phyloP scores from a whole-genome alignment of 2,888 invertebrate genomes.

The Lithophane ornitopus region DNA sequence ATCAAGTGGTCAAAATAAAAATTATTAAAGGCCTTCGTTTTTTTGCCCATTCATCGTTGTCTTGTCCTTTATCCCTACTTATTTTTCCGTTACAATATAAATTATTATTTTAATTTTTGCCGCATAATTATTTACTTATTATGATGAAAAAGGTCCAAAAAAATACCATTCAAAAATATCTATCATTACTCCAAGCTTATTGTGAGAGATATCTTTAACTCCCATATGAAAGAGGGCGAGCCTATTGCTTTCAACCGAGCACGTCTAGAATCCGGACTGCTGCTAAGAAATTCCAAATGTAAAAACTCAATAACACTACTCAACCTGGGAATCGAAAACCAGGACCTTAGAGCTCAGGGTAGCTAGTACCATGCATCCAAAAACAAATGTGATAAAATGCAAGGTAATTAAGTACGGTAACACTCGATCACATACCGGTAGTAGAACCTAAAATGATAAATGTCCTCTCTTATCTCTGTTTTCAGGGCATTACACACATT shows the following conservation, averaged over 20 bases:
- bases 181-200: not conserved
- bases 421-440: conserved; percentile 31
- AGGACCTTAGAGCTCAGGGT: too few species aligned
- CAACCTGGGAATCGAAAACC: not conserved
- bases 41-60: not conserved
- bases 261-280: too few species aligned
- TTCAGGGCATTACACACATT: conserved; percentile 63
- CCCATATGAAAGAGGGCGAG: not conserved
- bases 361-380: not conserved
- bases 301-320: not conserved
- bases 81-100: too few species aligned
- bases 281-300: not conserved
- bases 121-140: not conserved
- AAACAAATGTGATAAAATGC: not conserved
- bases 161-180: not conserved
- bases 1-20: too few species aligned
- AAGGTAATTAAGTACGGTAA: conserved; percentile 32
- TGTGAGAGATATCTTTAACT: not conserved
- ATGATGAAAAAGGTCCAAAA: not conserved
- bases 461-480: conserved; percentile 54
- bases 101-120: not conserved
- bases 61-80: too few species aligned
- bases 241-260: not conserved
- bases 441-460: conserved; percentile 53
- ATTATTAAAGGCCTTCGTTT: not conserved